Conservation (phyloP, 2,113 vertebrate species). For the Eubucco bourcierii region DNA sequence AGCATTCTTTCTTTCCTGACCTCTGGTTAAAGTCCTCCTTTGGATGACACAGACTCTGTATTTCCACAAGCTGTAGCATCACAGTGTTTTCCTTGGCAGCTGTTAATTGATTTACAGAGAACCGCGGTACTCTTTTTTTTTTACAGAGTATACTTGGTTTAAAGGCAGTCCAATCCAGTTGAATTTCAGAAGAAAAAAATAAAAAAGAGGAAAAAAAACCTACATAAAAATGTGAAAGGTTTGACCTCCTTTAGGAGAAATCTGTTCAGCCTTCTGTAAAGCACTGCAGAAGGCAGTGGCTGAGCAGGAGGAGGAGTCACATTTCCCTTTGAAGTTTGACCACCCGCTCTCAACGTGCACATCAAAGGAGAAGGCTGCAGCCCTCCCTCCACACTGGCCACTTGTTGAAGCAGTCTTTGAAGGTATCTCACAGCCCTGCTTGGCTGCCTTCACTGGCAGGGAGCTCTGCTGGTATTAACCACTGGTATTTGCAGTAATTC, state of each 20-base stretch:
- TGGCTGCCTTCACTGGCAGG: neutral
- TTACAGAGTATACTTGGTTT: neutral
- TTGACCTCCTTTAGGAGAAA: neutral
- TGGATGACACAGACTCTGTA: neutral
- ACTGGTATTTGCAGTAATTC: neutral
- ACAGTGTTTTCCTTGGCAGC: neutral
- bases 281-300: neutral
- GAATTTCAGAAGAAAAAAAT: neutral
- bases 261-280: neutral
- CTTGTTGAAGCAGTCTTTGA: neutral
- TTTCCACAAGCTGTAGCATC: neutral
- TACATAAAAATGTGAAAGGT: neutral
- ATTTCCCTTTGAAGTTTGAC: conserved; percentile 3
- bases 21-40: neutral
- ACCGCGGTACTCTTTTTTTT: neutral
- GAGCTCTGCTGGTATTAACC: neutral
- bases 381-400: neutral
- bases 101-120: neutral
- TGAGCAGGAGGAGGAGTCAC: neutral
- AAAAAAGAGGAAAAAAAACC: neutral
- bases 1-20: neutral
- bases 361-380: neutral
- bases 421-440: neutral
- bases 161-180: neutral
- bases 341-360: neutral